phyloP scores from a whole-genome alignment of 2,113 vertebrate genomes.

The Andinoacara biseriatus region DNA sequence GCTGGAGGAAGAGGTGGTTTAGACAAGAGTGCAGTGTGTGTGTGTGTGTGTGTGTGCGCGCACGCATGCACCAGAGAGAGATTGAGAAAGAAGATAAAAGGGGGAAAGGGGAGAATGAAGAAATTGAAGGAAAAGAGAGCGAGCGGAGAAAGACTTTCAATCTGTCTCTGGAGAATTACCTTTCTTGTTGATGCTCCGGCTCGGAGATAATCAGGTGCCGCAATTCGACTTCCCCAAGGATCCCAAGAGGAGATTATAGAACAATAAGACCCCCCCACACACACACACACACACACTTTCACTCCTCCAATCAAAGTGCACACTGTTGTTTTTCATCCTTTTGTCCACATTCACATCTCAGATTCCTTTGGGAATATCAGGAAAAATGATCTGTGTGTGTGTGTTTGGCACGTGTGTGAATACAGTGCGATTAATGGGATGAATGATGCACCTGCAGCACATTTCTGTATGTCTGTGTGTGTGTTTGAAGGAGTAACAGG shows the following conservation, averaged over 20 bases:
- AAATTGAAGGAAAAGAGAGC: slow-evolving; percentile 27
- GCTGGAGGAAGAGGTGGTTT: background rate
- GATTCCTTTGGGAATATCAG: slow-evolving; percentile 7
- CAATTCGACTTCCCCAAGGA: slow-evolving; percentile 56
- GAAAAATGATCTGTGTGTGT: background rate
- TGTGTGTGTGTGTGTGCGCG: background rate
- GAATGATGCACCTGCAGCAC: slow-evolving; percentile 3
- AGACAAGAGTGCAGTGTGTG: background rate
- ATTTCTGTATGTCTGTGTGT: background rate
- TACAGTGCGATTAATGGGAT: background rate
- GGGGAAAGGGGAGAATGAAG: background rate
- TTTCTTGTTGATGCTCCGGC: slow-evolving; percentile 32
- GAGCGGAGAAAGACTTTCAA: slow-evolving; percentile 17
- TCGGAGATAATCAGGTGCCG: slow-evolving; percentile 66
- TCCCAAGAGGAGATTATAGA: slow-evolving; percentile 48
- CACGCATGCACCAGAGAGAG: background rate
- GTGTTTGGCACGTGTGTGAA: background rate
- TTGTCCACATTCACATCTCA: slow-evolving; percentile 32
- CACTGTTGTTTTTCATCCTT: slow-evolving; percentile 9
- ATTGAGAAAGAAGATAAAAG: slow-evolving; percentile 24
- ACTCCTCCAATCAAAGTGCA: slow-evolving; percentile 18
- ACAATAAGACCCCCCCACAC: slow-evolving; percentile 25
- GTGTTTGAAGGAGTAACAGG: slow-evolving; percentile 27
- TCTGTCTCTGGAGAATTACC: slow-evolving; percentile 55
- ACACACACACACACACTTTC: background rate